phyloP scores from a whole-genome alignment of 2,113 vertebrate genomes.

The Rafetus swinhoei region DNA sequence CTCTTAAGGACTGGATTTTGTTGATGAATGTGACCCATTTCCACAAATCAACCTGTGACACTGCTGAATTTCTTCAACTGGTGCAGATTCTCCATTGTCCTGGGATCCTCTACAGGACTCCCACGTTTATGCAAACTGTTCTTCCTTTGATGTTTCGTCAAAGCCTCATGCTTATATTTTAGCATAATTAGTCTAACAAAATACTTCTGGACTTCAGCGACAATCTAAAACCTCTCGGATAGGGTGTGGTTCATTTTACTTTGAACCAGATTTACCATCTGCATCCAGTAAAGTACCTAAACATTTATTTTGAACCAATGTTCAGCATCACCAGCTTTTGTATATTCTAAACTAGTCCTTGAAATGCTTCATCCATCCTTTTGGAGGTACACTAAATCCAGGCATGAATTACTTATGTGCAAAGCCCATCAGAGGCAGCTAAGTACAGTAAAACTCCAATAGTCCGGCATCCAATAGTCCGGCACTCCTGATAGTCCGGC shows the following conservation, averaged over 20 bases:
- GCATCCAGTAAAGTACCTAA: not conserved
- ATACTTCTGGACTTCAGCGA: too few species aligned
- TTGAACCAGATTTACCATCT: too few species aligned
- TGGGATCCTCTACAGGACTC: not conserved
- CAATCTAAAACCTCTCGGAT: too few species aligned
- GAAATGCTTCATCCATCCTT: not conserved
- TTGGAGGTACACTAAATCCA: not conserved
- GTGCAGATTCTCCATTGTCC: not conserved
- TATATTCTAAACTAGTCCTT: not conserved
- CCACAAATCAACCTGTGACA: slow-evolving; percentile 19
- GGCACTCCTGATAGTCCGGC: too few species aligned
- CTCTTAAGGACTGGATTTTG: slow-evolving; percentile 11
- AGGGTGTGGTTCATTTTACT: too few species aligned
- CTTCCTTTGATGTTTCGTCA: too few species aligned
- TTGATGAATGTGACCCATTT: slow-evolving; percentile 21
- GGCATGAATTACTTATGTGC: not conserved
- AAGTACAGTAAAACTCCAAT: too few species aligned
- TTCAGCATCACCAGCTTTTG: not conserved
- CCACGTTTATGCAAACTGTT: not conserved
- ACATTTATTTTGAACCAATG: slow-evolving; percentile 28
- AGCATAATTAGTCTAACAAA: too few species aligned
- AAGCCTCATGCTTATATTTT: too few species aligned
- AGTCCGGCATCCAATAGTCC: too few species aligned
- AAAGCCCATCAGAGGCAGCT: slow-evolving; percentile 5
- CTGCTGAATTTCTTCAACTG: not conserved